Evolutionary conservation across 1,140 invertebrate species (phyloP).

Genomic region (Parasteatoda tepidariorum): DNA sequence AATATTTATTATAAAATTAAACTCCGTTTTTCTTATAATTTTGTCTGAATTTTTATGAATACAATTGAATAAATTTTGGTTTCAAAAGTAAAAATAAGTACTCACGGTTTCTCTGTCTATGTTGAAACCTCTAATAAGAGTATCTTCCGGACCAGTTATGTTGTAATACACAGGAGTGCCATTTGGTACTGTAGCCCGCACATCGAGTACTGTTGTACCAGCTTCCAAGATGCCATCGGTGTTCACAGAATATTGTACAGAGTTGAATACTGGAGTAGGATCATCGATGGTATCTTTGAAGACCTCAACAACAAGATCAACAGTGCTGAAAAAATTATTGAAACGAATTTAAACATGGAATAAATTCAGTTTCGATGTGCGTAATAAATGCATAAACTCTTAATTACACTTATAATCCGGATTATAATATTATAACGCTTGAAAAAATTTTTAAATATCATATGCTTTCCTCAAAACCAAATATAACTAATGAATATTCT

Average conservation of each 20-base stretch:
- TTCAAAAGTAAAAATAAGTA: not conserved
- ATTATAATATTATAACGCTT: too few relatives aligned
- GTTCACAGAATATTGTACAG: conserved; percentile 63
- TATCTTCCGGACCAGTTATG: conserved; percentile 60
- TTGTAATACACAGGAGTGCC: conserved; percentile 64
- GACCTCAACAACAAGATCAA: conserved; percentile 63
- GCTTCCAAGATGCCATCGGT: conserved; percentile 63
- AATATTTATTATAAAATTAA: too few relatives aligned
- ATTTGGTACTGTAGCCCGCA: conserved; percentile 63
- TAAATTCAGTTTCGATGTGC: too few relatives aligned
- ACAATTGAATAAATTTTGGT: too few relatives aligned
- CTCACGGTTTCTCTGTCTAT: conserved; percentile 64
- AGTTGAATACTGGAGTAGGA: conserved; percentile 63
- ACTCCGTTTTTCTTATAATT: too few relatives aligned
- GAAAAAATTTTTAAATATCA: too few relatives aligned
- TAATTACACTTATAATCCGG: too few relatives aligned
- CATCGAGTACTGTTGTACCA: conserved; percentile 61
- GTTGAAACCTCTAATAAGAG: conserved; percentile 61
- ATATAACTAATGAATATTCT: too few relatives aligned
- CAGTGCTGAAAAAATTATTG: conserved; percentile 21
- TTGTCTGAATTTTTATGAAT: too few relatives aligned
- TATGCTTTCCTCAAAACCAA: too few relatives aligned
- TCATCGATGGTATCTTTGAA: conserved; percentile 64
- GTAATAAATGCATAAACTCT: too few relatives aligned
- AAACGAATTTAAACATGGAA: too few relatives aligned